Evolutionary conservation across 2,797 vertebrate genomes (phyloP).

Genomic region (Steatocranus sp.): DNA sequence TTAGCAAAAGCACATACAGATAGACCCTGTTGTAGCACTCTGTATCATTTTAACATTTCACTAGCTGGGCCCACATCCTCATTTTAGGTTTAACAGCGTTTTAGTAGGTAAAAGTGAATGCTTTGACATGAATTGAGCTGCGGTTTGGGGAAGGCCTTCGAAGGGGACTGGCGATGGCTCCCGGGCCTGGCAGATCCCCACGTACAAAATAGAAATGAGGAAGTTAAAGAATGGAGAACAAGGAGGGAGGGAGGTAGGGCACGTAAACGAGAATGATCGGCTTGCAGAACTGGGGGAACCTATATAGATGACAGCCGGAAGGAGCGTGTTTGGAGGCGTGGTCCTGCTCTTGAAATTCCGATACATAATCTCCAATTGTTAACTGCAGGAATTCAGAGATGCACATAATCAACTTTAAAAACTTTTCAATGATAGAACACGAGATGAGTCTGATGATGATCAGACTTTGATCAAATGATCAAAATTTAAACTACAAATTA

Average conservation of each 20-base stretch:
- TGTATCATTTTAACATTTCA: too few relatives aligned
- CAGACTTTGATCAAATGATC: neutral
- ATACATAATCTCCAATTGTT: accelerated
- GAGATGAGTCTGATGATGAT: accelerated
- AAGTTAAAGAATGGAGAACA: neutral
- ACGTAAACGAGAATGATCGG: neutral
- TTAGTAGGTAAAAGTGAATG: too few relatives aligned
- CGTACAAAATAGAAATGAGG: too few relatives aligned
- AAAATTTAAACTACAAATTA: neutral
- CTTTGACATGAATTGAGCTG: too few relatives aligned
- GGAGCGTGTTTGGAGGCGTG: neutral
- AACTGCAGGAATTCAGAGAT: neutral
- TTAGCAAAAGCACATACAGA: too few relatives aligned
- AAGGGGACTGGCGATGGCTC: too few relatives aligned
- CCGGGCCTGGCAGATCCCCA: too few relatives aligned
- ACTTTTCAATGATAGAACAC: neutral
- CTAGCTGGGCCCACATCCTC: neutral
- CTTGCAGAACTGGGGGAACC: neutral
- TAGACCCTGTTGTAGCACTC: too few relatives aligned
- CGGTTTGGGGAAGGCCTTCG: too few relatives aligned
- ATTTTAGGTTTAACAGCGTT: accelerated
- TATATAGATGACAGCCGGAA: neutral
- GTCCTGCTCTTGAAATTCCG: neutral
- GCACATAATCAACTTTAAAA: neutral
- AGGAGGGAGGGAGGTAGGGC: too few relatives aligned